Percentiles rank a stretch among this genome's conserved stretches.
phyloP scores from a whole-genome alignment of 2,888 invertebrate species.

The Catotricha subobsoleta region DNA sequence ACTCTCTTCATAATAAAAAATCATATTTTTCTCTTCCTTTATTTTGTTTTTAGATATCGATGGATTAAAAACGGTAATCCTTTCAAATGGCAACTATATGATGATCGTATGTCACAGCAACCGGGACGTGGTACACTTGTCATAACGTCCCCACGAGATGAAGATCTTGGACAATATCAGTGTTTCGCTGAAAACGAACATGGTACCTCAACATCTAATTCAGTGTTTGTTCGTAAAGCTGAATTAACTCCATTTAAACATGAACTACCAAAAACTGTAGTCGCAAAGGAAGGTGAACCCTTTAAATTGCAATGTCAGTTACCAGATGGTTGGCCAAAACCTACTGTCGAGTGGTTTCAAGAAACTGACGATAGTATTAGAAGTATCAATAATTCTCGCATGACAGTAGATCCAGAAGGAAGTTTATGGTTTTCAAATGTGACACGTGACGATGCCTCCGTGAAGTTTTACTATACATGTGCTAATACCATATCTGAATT shows the following conservation, averaged over 20 bases:
- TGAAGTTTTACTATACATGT: conserved; percentile 79
- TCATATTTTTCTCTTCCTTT: no score
- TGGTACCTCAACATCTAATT: conserved; percentile 44
- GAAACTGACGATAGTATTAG: conserved; percentile 41
- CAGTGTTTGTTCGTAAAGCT: conserved; percentile 26
- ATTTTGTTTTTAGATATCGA: conserved; percentile 55
- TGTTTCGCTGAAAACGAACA: conserved; percentile 51
- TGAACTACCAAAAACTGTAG: conserved; percentile 32
- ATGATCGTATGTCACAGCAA: conserved; percentile 84
- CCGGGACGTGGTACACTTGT: conserved; percentile 87
- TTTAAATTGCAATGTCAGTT: conserved; percentile 79
- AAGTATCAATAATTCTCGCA: conserved; percentile 55
- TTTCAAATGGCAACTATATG: conserved; percentile 89
- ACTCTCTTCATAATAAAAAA: no score
- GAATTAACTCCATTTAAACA: conserved; percentile 45
- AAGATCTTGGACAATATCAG: conserved; percentile 72
- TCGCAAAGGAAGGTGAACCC: conserved; percentile 71
- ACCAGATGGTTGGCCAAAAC: conserved; percentile 22
- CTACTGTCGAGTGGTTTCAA: conserved; percentile 22
- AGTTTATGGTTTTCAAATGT: conserved; percentile 95
- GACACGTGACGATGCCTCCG: conserved; percentile 61
- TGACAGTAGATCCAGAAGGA: conserved; percentile 29
- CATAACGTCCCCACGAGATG: conserved; percentile 70
- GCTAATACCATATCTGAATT: conserved; percentile 85
- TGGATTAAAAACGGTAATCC: conserved; percentile 93